Base-by-base conservation (phyloP, 1,140 invertebrate genomes). In the Leptestheria dahalacensis region DNA sequence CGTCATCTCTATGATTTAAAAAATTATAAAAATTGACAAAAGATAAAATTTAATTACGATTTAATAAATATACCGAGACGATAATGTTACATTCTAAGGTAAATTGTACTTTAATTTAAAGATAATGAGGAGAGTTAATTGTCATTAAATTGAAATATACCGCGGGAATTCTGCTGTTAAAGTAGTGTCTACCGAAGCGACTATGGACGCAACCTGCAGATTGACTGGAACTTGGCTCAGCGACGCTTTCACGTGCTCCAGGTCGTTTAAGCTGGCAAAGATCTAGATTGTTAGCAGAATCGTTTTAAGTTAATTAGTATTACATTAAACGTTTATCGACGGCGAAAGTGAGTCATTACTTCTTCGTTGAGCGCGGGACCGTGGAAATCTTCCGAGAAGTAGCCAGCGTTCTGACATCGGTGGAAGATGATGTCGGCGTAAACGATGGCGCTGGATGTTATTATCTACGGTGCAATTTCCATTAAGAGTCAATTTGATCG, bases 201-300 rank as follows among this genome's bases (percentile, higher is more conserved):
- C 53, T 24, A 55, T 55, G 23, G 53, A 26, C 12, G 53, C 10
- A 26, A 55, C 26, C 1, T 29, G 23, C 12, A 55, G 53, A 26
- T 26, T 29, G 25, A 80, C 78, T 3, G 76, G 82, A 20, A 89
- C 67, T 0, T 72, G 68, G n/a, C 68, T 69, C 46, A 93, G 69
- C 11, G 82, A 82, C 63, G 84, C 78, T 48, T 89, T 80, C 23
- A 95, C 90, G 71, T 94, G 92, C 72, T 95, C 91, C 68, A 94
- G 79, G 72, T 94, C 92, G 72, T 96, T 96, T 48, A 92, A 81
- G 12, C 88, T 86, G 12, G 91, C 85, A 69, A 90, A 94, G 76
- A 94, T 85, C 78, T 59, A 20, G 24, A 21, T 28, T 12, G 23
- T 55, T 20, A 3, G n/a, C n/a, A 11, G 10, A 29, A 2, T 33